Evolutionary conservation across 2,888 invertebrate species (phyloP).

Genomic region (Eustalomyia histrio): DNA sequence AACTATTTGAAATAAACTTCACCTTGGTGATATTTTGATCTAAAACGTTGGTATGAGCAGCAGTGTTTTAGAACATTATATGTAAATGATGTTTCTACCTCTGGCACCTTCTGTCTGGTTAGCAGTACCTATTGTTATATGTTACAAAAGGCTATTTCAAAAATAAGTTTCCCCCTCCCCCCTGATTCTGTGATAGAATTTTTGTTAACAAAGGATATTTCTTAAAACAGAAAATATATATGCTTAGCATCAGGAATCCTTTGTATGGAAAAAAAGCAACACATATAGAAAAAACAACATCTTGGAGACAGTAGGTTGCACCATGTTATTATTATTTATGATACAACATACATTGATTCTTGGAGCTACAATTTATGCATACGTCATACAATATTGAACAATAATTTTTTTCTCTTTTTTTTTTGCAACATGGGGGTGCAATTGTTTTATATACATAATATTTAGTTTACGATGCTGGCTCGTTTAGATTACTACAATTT

Average conservation of each 20-base stretch:
- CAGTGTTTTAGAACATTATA: too few relatives aligned
- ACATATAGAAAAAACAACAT: slow-evolving; percentile 24
- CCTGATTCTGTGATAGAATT: too few relatives aligned
- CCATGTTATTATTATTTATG: slow-evolving; percentile 24
- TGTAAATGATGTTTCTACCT: too few relatives aligned
- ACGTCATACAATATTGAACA: slow-evolving; percentile 13
- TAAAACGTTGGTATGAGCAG: too few relatives aligned
- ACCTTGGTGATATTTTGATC: too few relatives aligned
- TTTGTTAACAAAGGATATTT: too few relatives aligned
- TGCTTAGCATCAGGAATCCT: slow-evolving; percentile 21
- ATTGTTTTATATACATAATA: slow-evolving; percentile 15
- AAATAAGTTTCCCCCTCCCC: too few relatives aligned
- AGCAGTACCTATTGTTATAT: too few relatives aligned
- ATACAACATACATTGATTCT: slow-evolving; percentile 16
- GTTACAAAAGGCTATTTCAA: too few relatives aligned
- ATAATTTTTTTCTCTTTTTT: neutral
- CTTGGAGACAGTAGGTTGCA: slow-evolving; percentile 37
- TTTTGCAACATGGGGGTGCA: slow-evolving; percentile 59
- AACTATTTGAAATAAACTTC: too few relatives aligned
- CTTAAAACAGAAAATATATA: neutral
- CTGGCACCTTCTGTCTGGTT: too few relatives aligned
- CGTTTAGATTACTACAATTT: slow-evolving; percentile 22
- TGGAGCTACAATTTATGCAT: slow-evolving; percentile 13
- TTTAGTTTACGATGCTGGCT: slow-evolving; percentile 3
- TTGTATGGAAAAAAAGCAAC: slow-evolving; percentile 3